These are phyloP conservation scores for Bruchidius siliquastri DNA, from an alignment of 2,888 invertebrate genomes.

Conservation along the genomic window DNA sequence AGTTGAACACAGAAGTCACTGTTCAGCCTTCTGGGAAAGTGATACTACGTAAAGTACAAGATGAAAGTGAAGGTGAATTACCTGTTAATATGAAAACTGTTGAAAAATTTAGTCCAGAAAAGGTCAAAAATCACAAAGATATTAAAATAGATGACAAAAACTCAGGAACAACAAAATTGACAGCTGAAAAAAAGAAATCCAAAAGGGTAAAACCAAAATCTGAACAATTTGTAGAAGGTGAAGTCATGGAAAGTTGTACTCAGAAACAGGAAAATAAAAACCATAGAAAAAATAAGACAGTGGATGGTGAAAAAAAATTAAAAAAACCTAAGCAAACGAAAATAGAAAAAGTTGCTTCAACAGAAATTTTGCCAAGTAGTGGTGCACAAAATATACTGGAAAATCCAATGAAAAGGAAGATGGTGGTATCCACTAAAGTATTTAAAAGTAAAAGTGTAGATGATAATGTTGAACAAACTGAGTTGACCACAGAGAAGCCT, in stretches of 20 bases:
- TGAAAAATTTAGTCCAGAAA: not conserved
- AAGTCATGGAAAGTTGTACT: not conserved
- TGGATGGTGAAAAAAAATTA: too few relatives aligned
- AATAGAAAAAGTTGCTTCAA: too few relatives aligned
- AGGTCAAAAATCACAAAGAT: not conserved
- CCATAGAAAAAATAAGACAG: too few relatives aligned
- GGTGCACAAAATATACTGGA: too few relatives aligned
- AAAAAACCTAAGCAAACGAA: too few relatives aligned
- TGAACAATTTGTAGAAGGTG: not conserved
- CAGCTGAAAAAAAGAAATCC: not conserved
- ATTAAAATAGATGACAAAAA: not conserved
- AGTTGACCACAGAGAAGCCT: not conserved
- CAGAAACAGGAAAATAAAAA: not conserved
- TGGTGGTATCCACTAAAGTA: not conserved
- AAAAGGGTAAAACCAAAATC: not conserved
- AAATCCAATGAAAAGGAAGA: too few relatives aligned
- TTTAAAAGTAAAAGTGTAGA: not conserved
- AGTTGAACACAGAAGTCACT: slow-evolving; percentile 49
- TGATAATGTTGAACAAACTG: not conserved
- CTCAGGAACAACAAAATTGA: not conserved
- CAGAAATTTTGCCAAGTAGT: too few relatives aligned
- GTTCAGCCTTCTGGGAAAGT: slow-evolving; percentile 59
- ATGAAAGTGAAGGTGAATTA: not conserved
- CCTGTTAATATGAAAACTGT: not conserved
- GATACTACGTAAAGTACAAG: slow-evolving; percentile 18